These are phyloP conservation scores for Pedionomus torquatus DNA, from an alignment of 2,113 vertebrate species.

Conservation along the genomic window DNA sequence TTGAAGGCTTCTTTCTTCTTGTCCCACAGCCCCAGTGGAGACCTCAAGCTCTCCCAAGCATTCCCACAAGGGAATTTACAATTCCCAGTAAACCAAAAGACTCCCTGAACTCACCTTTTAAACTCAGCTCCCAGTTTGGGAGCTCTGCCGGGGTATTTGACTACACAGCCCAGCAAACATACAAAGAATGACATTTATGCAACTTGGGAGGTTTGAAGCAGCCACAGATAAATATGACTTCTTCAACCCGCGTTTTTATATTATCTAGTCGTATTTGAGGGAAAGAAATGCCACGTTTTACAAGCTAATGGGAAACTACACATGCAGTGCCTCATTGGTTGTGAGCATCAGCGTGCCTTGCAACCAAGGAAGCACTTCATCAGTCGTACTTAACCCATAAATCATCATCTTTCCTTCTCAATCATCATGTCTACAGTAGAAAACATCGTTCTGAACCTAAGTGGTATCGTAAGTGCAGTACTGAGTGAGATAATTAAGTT, in stretches of 20 bases:
- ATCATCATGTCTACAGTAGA: rapidly evolving
- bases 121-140: rapidly evolving
- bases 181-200: background rate
- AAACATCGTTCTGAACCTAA: background rate
- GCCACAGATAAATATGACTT: background rate
- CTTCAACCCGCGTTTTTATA: background rate
- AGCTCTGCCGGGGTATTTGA: background rate
- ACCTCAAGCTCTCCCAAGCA: background rate
- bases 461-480: rapidly evolving
- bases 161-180: rapidly evolving
- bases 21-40: background rate
- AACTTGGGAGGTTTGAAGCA: background rate
- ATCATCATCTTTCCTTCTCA: background rate
- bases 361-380: background rate
- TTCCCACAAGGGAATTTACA: rapidly evolving
- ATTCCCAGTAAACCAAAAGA: background rate
- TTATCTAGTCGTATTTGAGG: background rate
- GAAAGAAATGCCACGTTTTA: background rate
- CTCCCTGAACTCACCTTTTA: background rate
- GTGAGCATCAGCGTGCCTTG: rapidly evolving
- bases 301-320: background rate
- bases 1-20: background rate
- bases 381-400: background rate
- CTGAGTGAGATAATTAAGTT: background rate
- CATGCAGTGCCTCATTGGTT: rapidly evolving